These are phyloP conservation scores for Sebastes cheni DNA, from an alignment of 2,797 vertebrate genomes.

Conservation along the genomic window DNA sequence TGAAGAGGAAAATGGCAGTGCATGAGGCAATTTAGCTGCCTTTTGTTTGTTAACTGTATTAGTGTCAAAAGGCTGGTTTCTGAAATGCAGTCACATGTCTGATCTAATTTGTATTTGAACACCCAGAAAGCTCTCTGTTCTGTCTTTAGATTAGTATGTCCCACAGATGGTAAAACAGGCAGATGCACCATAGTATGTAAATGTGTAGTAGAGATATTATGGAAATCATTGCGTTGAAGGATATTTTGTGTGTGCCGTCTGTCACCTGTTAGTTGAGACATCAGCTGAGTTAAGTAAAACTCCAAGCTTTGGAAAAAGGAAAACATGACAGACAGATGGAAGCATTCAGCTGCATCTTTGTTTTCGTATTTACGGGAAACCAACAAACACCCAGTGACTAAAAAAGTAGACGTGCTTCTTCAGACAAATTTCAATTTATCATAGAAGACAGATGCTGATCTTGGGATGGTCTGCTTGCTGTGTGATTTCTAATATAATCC, in stretches of 20 bases:
- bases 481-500: slow-evolving; percentile 39
- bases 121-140: background rate
- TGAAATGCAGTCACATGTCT: background rate
- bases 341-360: background rate
- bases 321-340: background rate
- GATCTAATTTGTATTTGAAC: background rate
- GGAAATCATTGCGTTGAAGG: no score
- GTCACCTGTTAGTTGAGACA: background rate
- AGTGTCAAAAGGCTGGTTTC: background rate
- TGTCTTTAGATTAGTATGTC: background rate
- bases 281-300: background rate
- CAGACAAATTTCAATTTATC: background rate
- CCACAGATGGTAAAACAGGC: background rate
- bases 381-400: background rate
- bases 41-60: background rate
- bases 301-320: background rate
- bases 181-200: background rate
- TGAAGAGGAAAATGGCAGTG: background rate
- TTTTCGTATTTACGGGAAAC: background rate
- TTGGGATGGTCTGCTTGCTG: background rate
- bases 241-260: background rate
- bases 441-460: slow-evolving; percentile 14
- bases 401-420: background rate
- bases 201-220: background rate
- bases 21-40: background rate